phyloP scores from a whole-genome alignment of 2,113 vertebrate species.

The Cervus canadensis region DNA sequence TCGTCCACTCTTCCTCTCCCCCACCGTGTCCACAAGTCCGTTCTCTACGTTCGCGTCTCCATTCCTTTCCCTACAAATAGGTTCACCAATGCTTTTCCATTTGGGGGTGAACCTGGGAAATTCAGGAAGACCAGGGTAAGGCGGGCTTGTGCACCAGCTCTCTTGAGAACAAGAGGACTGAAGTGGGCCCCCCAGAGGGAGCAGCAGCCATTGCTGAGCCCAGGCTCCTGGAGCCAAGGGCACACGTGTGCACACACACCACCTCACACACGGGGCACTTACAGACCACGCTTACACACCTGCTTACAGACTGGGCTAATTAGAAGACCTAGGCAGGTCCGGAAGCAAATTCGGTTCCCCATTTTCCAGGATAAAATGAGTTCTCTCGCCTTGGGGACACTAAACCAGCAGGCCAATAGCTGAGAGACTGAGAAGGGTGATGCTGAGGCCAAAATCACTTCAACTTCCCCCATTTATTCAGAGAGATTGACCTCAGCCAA shows the following conservation, averaged over 20 bases:
- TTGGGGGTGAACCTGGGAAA: neutral
- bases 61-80: neutral
- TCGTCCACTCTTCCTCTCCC: neutral
- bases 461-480: conserved; percentile 69
- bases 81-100: neutral
- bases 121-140: neutral
- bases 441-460: conserved; percentile 63
- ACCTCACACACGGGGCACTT: neutral
- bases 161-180: neutral
- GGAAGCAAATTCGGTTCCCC: conserved; percentile 43
- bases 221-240: neutral
- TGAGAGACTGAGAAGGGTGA: conserved; percentile 38
- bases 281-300: neutral
- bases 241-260: neutral
- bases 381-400: conserved; percentile 48
- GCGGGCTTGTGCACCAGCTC: neutral
- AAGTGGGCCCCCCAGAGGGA: neutral
- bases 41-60: neutral
- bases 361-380: conserved; percentile 60
- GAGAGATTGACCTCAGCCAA: conserved; percentile 74
- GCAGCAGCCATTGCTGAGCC: neutral
- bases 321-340: conserved; percentile 38
- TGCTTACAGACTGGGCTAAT: neutral
- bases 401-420: neutral
- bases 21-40: neutral